phyloP scores from a whole-genome alignment of 2,113 vertebrate species.

The Hippocampus comes region DNA sequence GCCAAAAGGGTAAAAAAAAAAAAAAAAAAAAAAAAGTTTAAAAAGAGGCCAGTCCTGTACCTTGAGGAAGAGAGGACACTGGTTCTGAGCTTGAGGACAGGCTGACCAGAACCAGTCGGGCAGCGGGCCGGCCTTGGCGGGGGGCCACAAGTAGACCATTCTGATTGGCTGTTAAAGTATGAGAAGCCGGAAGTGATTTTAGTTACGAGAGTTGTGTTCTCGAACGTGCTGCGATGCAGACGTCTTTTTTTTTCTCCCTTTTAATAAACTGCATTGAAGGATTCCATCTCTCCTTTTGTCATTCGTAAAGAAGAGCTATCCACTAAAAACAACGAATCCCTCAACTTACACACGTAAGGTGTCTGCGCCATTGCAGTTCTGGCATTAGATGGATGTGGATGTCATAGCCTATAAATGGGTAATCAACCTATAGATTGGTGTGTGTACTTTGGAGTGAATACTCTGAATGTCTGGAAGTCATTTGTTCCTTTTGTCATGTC shows the following conservation, averaged over 20 bases:
- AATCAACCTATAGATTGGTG: background rate
- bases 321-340: no score
- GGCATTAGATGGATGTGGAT: background rate
- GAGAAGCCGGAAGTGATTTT: no score
- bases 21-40: background rate
- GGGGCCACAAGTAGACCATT: conserved; percentile 97
- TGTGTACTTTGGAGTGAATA: background rate
- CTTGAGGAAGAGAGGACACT: conserved; percentile 89
- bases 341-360: no score
- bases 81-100: conserved; percentile 98
- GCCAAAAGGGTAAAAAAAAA: background rate
- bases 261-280: no score
- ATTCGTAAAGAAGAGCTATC: no score
- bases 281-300: no score
- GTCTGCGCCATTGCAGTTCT: background rate
- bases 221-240: no score
- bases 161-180: no score
- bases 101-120: conserved; percentile 99
- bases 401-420: background rate
- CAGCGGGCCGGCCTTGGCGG: conserved; percentile 96
- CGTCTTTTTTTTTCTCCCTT: no score
- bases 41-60: conserved; percentile 32
- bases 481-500: background rate
- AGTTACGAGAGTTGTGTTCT: no score
- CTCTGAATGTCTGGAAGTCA: background rate